These are phyloP conservation scores for Papilio polytes DNA, from an alignment of 1,140 invertebrate species.

Conservation along the genomic window DNA sequence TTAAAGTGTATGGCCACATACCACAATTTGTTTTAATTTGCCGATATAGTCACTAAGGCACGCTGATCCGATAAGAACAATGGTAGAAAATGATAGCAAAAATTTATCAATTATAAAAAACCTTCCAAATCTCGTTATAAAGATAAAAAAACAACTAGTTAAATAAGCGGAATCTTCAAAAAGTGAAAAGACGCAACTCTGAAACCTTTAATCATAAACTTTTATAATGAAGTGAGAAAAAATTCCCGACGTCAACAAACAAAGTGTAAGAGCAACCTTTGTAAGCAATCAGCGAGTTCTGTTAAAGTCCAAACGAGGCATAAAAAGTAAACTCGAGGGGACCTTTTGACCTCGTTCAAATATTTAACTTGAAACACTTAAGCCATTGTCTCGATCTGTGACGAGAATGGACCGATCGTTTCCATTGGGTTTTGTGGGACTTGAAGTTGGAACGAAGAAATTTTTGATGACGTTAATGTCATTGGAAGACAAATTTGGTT, in stretches of 20 bases:
- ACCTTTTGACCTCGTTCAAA: constrained; percentile 61
- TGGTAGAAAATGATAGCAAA: not conserved
- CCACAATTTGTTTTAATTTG: not conserved
- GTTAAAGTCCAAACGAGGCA: constrained; percentile 44
- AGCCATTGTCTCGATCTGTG: constrained; percentile 56
- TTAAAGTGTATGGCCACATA: too few species aligned
- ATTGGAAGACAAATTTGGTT: not conserved
- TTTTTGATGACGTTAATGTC: not conserved
- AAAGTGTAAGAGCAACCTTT: constrained; percentile 3
- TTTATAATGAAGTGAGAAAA: constrained; percentile 30
- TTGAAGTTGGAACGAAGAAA: not conserved
- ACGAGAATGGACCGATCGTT: constrained; percentile 44
- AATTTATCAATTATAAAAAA: too few species aligned
- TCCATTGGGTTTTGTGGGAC: constrained; percentile 5
- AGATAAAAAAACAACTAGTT: not conserved
- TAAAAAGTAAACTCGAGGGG: constrained; percentile 50
- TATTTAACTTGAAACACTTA: constrained; percentile 65
- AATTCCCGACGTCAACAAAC: not conserved
- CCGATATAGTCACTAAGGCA: too few species aligned
- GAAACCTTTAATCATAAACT: not conserved
- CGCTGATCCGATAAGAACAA: too few species aligned
- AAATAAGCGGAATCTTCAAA: not conserved
- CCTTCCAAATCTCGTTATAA: not conserved
- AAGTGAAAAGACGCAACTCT: not conserved
- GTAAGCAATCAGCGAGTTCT: constrained; percentile 25